phyloP scores from a whole-genome alignment of 2,888 invertebrate species.

The Adela reaumurella region DNA sequence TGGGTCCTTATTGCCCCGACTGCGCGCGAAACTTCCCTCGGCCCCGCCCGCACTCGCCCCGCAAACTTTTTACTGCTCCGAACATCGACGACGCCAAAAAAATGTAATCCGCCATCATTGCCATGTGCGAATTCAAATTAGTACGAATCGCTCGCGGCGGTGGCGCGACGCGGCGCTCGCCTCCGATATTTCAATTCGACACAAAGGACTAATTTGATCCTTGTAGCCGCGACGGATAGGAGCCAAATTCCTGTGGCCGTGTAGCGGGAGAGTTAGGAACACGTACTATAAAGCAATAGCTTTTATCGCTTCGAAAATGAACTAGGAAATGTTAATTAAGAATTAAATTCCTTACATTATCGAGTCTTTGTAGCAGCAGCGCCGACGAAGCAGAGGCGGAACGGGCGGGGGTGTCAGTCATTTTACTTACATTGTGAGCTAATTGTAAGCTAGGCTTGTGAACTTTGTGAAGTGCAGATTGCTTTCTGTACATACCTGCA shows the following conservation, averaged over 20 bases:
- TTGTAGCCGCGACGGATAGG: neutral
- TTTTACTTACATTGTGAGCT: too few relatives aligned
- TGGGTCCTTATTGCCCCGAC: constrained; percentile 13
- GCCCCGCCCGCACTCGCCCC: neutral
- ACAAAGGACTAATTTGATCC: too few relatives aligned
- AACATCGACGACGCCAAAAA: neutral
- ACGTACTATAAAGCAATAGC: neutral
- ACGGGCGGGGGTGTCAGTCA: too few relatives aligned
- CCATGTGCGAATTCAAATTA: neutral
- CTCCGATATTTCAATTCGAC: neutral
- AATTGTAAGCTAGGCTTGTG: too few relatives aligned
- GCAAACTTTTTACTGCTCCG: neutral
- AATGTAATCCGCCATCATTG: neutral
- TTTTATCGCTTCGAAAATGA: neutral
- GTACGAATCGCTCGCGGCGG: neutral
- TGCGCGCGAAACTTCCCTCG: neutral
- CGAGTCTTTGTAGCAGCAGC: too few relatives aligned
- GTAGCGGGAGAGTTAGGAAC: neutral
- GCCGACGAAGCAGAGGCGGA: too few relatives aligned
- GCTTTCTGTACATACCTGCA: too few relatives aligned
- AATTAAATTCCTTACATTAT: too few relatives aligned
- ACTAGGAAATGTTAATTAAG: neutral
- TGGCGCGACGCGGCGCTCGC: neutral
- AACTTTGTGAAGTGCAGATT: too few relatives aligned
- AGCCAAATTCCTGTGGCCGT: neutral